Base-by-base conservation (phyloP, 2,113 vertebrate genomes). In the Aplodontia rufa region DNA sequence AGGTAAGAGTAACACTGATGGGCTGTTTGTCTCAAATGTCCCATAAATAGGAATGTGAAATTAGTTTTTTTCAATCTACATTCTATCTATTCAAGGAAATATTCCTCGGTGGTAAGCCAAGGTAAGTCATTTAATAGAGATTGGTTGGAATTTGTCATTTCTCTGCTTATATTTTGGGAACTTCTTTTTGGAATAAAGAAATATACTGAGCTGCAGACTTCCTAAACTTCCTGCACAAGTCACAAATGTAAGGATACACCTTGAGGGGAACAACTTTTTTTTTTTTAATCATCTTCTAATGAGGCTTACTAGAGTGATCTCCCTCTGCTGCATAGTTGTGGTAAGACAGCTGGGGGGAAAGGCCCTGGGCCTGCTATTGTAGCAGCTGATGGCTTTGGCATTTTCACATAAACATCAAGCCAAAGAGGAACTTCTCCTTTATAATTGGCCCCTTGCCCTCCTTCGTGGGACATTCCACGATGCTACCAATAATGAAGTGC, bases 41-140 rank as follows among this genome's bases (percentile, higher is more conserved):
- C 91, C 96, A 97, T 98, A 98, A 98, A 98, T 32, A 98, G 86
- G 87, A 92, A 98, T 94, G 87, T 90, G 90, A 98, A 98, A 98
- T 98, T 97, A 97, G 96, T 94, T 95, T 95, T 98, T 98, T 97
- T 97, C 95, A 97, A 92, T 97, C 93, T 97, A 91, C 80, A 88
- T 94, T 92, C 74, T 90, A 86, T 96, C 92, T 87, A 86, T 76
- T 96, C 60, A 83, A 93, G 66, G 42, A 87, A 89, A 72, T 12
- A 76, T 28, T 75, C n/a, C 11, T 72, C 40, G 55, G 58, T 76
- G 40, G 51, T 95, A 81, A 90, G 40, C 66, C 93, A 30, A 91
- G 35, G 19, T 69, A 53, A 91, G 35, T 4, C 58, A 78, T 79
- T 86, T 78, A 79, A 68, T 42, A 84, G 64, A 88, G n/a, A 82